A percentile compares a stretch with the other conserved stretches of the same genome.
Conservation (phyloP, 2,888 invertebrate species). For the Galeopsomyia nigrocyanea region DNA sequence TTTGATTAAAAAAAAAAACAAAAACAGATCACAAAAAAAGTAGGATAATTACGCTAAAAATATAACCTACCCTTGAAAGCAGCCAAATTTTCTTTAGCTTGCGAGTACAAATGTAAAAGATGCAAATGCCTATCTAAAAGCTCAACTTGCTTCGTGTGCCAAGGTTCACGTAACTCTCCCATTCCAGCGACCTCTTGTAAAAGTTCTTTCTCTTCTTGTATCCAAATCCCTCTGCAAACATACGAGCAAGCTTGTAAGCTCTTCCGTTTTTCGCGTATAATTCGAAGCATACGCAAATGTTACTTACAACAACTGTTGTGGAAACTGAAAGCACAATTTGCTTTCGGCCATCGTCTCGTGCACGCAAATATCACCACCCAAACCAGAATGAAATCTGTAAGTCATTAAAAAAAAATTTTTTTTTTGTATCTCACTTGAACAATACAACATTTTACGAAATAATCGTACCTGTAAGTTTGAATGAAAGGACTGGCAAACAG, state of each 20-base stretch:
- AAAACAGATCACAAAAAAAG: not conserved
- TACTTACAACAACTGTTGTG: slow-evolving; percentile 89
- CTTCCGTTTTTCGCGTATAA: not conserved
- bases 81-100: slow-evolving; percentile 84
- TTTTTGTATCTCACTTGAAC: slow-evolving; percentile 3
- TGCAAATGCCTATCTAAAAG: slow-evolving; percentile 86
- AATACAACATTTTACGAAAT: slow-evolving; percentile 52
- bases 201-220: slow-evolving; percentile 90
- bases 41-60: not conserved
- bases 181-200: slow-evolving; percentile 90
- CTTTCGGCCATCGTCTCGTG: slow-evolving; percentile 95
- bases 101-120: slow-evolving; percentile 86
- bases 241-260: too few relatives aligned
- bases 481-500: slow-evolving; percentile 81
- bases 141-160: slow-evolving; percentile 86
- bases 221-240: slow-evolving; percentile 84
- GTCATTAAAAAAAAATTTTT: not conserved
- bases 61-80: slow-evolving; percentile 74
- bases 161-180: slow-evolving; percentile 87
- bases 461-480: slow-evolving; percentile 68
- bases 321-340: slow-evolving; percentile 86
- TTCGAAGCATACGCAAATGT: slow-evolving; percentile 6
- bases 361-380: slow-evolving; percentile 92
- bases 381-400: slow-evolving; percentile 90
- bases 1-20: not conserved